These are phyloP conservation scores for Agrotis segetum DNA, from an alignment of 2,888 invertebrate species.

Conservation along the genomic window DNA sequence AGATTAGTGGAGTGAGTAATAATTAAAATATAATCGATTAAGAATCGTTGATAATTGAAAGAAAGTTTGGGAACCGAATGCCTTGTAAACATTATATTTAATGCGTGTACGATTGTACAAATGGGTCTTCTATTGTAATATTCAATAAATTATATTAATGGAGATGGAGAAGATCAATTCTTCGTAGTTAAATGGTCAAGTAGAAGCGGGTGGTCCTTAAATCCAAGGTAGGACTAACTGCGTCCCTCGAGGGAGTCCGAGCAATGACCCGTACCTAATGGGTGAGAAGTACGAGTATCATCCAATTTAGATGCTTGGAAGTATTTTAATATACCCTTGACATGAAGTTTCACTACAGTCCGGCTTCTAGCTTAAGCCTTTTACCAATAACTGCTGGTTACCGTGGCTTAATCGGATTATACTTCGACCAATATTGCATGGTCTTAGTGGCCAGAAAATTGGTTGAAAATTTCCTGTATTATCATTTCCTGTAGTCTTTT, in stretches of 20 bases:
- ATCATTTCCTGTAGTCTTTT: no score
- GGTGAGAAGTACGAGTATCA: conserved; percentile 15
- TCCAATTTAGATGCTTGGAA: conserved; percentile 43
- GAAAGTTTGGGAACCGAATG: conserved; percentile 54
- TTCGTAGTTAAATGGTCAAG: conserved; percentile 14
- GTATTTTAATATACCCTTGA: conserved; percentile 43
- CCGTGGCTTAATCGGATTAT: conserved; percentile 8
- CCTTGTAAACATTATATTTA: conserved; percentile 5
- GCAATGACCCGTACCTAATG: conserved; percentile 24
- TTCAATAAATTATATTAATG: conserved; percentile 13
- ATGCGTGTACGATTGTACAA: conserved; percentile 5
- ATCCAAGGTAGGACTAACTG: conserved; percentile 7
- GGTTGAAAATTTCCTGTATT: neutral
- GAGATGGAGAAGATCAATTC: conserved; percentile 3
- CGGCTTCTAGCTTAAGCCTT: conserved; percentile 40
- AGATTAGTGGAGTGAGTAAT: conserved; percentile 7
- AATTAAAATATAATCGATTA: conserved; percentile 50
- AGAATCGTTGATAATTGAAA: conserved; percentile 46
- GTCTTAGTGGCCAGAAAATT: neutral
- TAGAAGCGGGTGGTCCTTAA: conserved; percentile 26
- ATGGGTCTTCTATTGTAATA: conserved; percentile 13
- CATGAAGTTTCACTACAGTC: conserved; percentile 11
- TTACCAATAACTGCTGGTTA: conserved; percentile 10
- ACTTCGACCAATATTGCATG: conserved; percentile 2
- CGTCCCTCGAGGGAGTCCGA: neutral